These are phyloP conservation scores for Eupleurogrammus muticus DNA, from an alignment of 2,797 vertebrate genomes.

Conservation along the genomic window DNA sequence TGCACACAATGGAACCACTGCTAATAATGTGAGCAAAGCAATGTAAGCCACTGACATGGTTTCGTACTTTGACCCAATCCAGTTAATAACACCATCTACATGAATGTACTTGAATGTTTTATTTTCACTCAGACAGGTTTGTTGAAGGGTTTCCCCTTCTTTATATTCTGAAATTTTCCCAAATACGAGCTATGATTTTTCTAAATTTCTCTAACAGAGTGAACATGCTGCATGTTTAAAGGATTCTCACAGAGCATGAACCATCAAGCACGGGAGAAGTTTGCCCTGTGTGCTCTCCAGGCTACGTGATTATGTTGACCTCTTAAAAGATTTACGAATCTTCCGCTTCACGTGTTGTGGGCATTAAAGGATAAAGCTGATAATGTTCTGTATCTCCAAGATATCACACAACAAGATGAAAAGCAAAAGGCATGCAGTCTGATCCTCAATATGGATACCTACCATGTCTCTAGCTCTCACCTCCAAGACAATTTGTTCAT, in stretches of 20 bases:
- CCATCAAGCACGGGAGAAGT: neutral
- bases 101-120: neutral
- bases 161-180: neutral
- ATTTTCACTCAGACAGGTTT: slow-evolving; percentile 1
- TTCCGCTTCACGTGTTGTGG: neutral
- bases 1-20: slow-evolving; percentile 7
- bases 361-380: too few relatives aligned
- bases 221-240: neutral
- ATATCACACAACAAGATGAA: too few relatives aligned
- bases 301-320: neutral
- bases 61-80: slow-evolving; percentile 19
- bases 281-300: neutral
- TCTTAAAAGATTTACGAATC: neutral
- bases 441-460: too few relatives aligned
- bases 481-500: neutral
- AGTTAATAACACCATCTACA: slow-evolving; percentile 15
- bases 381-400: too few relatives aligned
- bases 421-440: too few relatives aligned
- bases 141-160: neutral
- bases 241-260: neutral
- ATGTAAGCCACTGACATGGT: slow-evolving; percentile 3
- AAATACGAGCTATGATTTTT: neutral
- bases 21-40: slow-evolving; percentile 26
- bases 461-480: neutral
- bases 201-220: neutral